phyloP scores from a whole-genome alignment of 2,888 invertebrate genomes.

The Atrina japonica region DNA sequence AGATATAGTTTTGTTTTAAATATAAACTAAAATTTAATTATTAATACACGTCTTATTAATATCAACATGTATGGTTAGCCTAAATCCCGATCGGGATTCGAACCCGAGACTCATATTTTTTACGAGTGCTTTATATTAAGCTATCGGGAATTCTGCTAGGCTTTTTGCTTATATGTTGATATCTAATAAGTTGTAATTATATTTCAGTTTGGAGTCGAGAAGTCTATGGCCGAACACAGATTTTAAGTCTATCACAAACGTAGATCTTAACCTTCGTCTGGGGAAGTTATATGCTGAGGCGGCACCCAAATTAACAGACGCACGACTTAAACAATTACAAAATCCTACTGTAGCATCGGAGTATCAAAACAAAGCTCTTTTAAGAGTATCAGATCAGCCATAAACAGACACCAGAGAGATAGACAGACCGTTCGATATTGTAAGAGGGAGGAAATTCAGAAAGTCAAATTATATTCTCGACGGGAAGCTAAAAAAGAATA shows the following conservation, averaged over 20 bases:
- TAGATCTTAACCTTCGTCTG: background rate
- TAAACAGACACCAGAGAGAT: constrained; percentile 27
- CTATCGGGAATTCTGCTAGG: background rate
- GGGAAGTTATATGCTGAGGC: constrained; percentile 14
- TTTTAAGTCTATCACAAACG: constrained; percentile 1
- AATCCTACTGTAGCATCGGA: background rate
- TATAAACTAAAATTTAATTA: background rate
- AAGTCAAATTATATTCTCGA: constrained; percentile 11
- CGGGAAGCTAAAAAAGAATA: constrained; percentile 24
- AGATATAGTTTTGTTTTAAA: background rate
- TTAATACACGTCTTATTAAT: background rate
- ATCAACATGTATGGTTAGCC: too few species aligned
- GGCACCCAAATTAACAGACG: background rate
- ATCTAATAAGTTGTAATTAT: background rate
- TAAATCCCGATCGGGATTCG: too few species aligned
- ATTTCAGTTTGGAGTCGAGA: constrained; percentile 21
- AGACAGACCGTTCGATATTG: constrained; percentile 22
- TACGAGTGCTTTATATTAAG: background rate
- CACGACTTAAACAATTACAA: constrained; percentile 3
- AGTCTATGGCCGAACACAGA: background rate
- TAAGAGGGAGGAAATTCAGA: constrained; percentile 19
- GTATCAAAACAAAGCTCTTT: constrained; percentile 25
- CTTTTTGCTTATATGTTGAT: background rate
- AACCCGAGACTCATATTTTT: too few species aligned
- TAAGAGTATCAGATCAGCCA: constrained; percentile 26